Conservation (phyloP, 2,797 vertebrate species). For the Thalassophryne amazonica region DNA sequence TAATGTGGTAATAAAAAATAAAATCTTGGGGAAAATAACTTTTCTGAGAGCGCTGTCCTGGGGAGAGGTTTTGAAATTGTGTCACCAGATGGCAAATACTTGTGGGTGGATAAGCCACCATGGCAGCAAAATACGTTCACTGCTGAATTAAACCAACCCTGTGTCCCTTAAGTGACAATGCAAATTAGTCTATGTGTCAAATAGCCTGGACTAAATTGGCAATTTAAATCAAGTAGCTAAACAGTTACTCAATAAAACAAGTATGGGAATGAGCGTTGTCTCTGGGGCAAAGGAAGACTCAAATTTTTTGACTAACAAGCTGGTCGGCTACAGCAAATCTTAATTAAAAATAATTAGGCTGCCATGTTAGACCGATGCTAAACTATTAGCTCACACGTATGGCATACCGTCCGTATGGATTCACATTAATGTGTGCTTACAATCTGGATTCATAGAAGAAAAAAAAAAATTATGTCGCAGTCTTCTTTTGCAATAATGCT, state of each 20-base stretch:
- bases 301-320: conserved; percentile 25
- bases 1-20: conserved; percentile 39
- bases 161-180: conserved; percentile 58
- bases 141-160: conserved; percentile 58
- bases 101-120: conserved; percentile 47
- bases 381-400: too few species aligned
- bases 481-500: conserved; percentile 10
- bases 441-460: not conserved
- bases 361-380: conserved; percentile 26
- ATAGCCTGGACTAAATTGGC: conserved; percentile 54
- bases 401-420: too few species aligned
- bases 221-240: conserved; percentile 65
- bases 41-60: conserved; percentile 48
- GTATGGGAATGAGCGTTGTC: conserved; percentile 34
- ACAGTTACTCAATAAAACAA: conserved; percentile 57
- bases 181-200: conserved; percentile 64
- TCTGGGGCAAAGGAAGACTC: conserved; percentile 47
- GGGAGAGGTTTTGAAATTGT: conserved; percentile 45
- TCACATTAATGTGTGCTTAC: too few species aligned
- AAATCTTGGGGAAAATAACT: conserved; percentile 45
- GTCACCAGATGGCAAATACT: conserved; percentile 63
- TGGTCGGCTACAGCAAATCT: conserved; percentile 20
- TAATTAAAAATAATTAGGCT: conserved; percentile 33
- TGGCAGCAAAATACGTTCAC: conserved; percentile 61
- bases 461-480: too few species aligned